These are phyloP conservation scores for Pararge aegeria DNA, from an alignment of 1,140 invertebrate species.

Conservation along the genomic window DNA sequence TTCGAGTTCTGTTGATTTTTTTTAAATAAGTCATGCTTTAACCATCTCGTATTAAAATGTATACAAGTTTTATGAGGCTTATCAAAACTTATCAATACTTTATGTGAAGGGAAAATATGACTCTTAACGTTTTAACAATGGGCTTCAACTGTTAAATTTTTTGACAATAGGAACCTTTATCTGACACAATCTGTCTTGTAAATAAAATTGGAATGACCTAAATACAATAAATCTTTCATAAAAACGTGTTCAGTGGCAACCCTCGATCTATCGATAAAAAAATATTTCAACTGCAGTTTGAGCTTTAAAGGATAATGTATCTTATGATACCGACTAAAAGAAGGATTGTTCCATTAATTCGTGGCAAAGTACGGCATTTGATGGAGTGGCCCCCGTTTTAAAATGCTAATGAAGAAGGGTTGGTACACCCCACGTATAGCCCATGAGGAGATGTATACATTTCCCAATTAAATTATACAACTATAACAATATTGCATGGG, in stretches of 20 bases:
- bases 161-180: constrained; percentile 24
- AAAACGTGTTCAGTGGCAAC: constrained; percentile 11
- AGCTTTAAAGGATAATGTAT: neutral
- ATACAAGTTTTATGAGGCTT: constrained; percentile 23
- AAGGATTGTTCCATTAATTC: constrained; percentile 15
- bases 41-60: too few species aligned
- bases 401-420: constrained; percentile 64
- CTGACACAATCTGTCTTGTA: constrained; percentile 29
- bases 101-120: neutral
- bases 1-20: neutral
- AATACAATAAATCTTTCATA: constrained; percentile 41
- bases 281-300: neutral
- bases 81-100: constrained; percentile 24
- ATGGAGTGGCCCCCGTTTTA: constrained; percentile 57
- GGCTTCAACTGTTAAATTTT: constrained; percentile 16
- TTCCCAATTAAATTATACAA: neutral
- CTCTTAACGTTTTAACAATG: constrained; percentile 19
- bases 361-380: constrained; percentile 29
- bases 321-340: constrained; percentile 10
- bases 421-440: constrained; percentile 40
- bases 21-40: too few species aligned
- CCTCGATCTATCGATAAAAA: constrained; percentile 9
- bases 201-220: constrained; percentile 36
- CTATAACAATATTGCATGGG: too few species aligned
- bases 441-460: constrained; percentile 18